Base-by-base conservation (phyloP, 2,888 invertebrate species). In the Spodoptera exigua region DNA sequence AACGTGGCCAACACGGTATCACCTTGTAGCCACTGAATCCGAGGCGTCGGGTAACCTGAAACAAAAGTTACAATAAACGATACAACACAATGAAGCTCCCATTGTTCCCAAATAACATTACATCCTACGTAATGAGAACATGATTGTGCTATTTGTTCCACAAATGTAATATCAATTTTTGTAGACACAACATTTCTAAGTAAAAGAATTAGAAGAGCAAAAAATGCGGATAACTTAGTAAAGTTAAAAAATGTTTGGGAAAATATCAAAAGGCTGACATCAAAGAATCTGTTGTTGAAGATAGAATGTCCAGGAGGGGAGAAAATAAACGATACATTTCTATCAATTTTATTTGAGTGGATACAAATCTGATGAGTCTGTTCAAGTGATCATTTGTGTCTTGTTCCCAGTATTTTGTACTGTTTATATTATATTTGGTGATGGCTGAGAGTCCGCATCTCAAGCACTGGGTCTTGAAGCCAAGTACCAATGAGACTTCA, bases 21-120 rank as follows among this genome's bases (percentile, higher is more conserved):
- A 3, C 90, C 92, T 76, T 90, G 90, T 47, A 90, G 85, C 94
- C 94, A 94, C 57, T 92, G 91, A 3, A 94, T 80, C 74, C 86
- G 87, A 12, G 94, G 94, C 9, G 86, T 87, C 7, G 94, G 94
- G 49, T 87, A 89, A 41, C 94, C 94, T 94, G 39, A n/a, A 76
- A 78, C 35, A 61, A 75, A 44, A 55, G 27, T 34, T 4, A 57
- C 16, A 3, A 21, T 52, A 36, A 40, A 40, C 3, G 14, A 16
- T 12, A 34, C 41, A 63, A 56, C 36, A 66, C 48, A 64, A 47
- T 17, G 40, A 39, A 13, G 18, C 12, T 35, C 44, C 34, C 17
- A 48, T 40, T 52, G 70, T 55, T 63, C n/a, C 13, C 17, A 49
- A 71, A 71, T 45, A 48, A 41, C 35, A 53, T 46, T 48, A 17